phyloP scores from a whole-genome alignment of 2,113 vertebrate species.

The Nycticryphes semicollaris region DNA sequence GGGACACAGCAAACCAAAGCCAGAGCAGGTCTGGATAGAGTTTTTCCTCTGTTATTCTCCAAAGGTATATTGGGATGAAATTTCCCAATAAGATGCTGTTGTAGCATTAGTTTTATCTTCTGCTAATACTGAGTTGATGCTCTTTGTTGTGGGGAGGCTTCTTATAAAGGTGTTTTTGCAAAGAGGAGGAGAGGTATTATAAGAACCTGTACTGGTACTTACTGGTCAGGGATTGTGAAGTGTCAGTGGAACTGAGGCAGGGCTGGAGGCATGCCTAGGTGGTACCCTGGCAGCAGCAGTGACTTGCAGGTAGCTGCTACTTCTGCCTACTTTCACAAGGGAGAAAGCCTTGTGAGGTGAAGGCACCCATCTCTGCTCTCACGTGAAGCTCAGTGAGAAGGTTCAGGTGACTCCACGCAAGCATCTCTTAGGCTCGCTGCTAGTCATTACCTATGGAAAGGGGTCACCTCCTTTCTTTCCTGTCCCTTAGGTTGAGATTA shows the following conservation, averaged over 20 bases:
- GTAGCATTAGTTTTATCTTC: not conserved
- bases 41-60: not conserved
- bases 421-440: not conserved
- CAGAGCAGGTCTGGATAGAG: not conserved
- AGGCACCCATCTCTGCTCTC: not conserved
- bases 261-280: not conserved
- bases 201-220: not conserved
- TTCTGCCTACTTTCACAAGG: not conserved
- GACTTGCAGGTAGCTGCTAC: not conserved
- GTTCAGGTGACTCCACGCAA: not conserved
- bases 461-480: not conserved
- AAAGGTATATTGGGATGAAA: not conserved
- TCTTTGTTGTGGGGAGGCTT: not conserved
- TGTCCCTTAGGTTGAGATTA: not conserved
- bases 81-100: not conserved
- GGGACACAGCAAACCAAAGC: not conserved
- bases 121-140: not conserved
- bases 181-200: not conserved
- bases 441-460: fast-evolving
- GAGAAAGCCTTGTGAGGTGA: not conserved
- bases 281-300: not conserved
- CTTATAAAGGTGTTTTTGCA: not conserved
- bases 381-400: not conserved
- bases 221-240: not conserved
- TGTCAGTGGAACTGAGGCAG: not conserved